Conservation (phyloP, 2,888 invertebrate species). For the Thymelicus sylvestris region DNA sequence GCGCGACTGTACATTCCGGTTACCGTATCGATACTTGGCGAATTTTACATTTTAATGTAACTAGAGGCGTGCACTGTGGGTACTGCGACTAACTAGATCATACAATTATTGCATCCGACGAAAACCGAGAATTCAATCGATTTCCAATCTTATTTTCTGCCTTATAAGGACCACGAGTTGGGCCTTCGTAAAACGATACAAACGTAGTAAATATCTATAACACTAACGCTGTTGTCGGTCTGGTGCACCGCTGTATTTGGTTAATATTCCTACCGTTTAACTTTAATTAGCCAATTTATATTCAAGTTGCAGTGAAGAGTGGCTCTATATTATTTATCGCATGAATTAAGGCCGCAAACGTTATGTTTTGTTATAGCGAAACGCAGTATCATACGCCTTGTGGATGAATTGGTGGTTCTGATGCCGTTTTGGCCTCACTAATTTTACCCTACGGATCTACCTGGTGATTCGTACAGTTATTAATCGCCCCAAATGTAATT, state of each 20-base stretch:
- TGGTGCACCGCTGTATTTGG: constrained; percentile 58
- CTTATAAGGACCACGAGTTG: constrained; percentile 16
- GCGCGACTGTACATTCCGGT: constrained; percentile 36
- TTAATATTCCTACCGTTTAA: constrained; percentile 71
- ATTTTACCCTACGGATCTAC: constrained; percentile 28
- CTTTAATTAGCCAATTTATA: constrained; percentile 79
- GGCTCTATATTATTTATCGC: constrained; percentile 74
- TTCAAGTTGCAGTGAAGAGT: constrained; percentile 77
- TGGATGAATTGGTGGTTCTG: constrained; percentile 31
- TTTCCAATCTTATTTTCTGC: constrained; percentile 28
- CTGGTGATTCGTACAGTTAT: constrained; percentile 21
- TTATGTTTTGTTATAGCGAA: constrained; percentile 52
- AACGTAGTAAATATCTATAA: constrained; percentile 43
- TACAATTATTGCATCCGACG: constrained; percentile 32
- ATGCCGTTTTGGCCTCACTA: constrained; percentile 21
- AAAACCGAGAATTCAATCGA: constrained; percentile 17
- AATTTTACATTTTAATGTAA: constrained; percentile 45
- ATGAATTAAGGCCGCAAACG: constrained; percentile 61
- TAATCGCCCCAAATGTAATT: constrained; percentile 24
- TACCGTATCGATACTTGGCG: constrained; percentile 40
- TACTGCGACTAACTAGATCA: constrained; percentile 46
- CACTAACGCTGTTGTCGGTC: constrained; percentile 50
- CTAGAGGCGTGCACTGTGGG: constrained; percentile 31
- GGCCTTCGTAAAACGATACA: constrained; percentile 24
- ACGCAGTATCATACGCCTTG: constrained; percentile 29